Percentiles rank a stretch among this genome's conserved stretches.
These are phyloP conservation scores for Papilio polyxenes DNA, from an alignment of 1,140 invertebrate genomes.

Conservation along the genomic window DNA sequence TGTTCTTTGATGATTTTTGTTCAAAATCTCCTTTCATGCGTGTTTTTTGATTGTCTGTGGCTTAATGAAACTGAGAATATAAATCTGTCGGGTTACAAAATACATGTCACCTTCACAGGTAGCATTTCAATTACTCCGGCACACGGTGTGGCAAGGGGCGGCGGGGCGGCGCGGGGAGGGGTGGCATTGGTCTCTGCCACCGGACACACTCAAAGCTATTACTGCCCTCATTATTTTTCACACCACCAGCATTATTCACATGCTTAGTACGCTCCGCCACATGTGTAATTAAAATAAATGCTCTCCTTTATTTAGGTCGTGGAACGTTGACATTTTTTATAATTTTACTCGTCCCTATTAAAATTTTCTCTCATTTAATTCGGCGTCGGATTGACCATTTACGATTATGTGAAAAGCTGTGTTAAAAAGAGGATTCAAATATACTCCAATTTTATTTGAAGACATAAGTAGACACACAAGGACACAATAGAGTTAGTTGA, in stretches of 20 bases:
- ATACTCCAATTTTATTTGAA: background rate
- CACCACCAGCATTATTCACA: constrained; percentile 32
- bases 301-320: constrained; percentile 20
- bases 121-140: constrained; percentile 18
- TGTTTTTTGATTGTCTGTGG: background rate
- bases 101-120: constrained; percentile 21
- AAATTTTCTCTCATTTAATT: constrained; percentile 13
- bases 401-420: background rate
- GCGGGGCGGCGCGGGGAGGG: constrained; percentile 6
- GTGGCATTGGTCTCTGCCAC: constrained; percentile 30
- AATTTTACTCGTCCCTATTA: constrained; percentile 23
- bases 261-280: constrained; percentile 24
- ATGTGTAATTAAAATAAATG: constrained; percentile 36
- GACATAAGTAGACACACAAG: too few relatives aligned
- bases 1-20: too few relatives aligned
- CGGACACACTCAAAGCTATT: constrained; percentile 35
- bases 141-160: background rate
- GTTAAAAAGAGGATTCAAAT: background rate
- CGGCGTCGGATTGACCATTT: background rate
- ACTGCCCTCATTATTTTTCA: constrained; percentile 37
- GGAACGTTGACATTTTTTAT: constrained; percentile 15
- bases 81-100: constrained; percentile 21
- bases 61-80: constrained; percentile 13
- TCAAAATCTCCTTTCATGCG: background rate
- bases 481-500: too few relatives aligned